phyloP scores from a whole-genome alignment of 2,797 vertebrate genomes.

The Rhabdomys pumilio region DNA sequence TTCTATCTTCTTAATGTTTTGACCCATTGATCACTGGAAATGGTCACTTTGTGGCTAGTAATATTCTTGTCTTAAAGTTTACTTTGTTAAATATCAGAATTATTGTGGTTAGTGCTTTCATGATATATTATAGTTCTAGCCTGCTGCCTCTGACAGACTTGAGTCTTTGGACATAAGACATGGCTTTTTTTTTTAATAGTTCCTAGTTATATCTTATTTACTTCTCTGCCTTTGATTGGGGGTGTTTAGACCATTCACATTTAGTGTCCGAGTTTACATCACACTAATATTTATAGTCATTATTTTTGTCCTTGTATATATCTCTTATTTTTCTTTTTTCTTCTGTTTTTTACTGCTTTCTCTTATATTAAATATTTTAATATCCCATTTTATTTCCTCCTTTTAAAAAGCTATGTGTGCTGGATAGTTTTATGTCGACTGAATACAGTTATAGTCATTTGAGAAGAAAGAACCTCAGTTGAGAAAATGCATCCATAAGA shows the following conservation, averaged over 20 bases:
- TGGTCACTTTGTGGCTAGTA: neutral
- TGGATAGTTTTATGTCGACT: neutral
- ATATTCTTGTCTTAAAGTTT: neutral
- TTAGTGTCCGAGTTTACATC: neutral
- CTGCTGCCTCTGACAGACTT: neutral
- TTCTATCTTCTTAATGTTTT: neutral
- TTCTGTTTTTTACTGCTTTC: neutral
- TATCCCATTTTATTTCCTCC: neutral
- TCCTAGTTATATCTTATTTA: neutral
- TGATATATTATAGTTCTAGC: neutral
- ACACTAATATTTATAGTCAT: neutral
- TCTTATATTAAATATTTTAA: conserved; percentile 29
- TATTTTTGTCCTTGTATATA: neutral
- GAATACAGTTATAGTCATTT: neutral
- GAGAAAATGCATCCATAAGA: neutral
- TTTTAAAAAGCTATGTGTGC: neutral
- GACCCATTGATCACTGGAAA: neutral
- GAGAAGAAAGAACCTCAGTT: too few species aligned
- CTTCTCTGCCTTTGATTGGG: neutral
- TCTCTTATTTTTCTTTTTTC: neutral
- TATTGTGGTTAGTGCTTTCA: neutral
- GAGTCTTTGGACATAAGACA: neutral
- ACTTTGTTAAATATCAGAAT: conserved; percentile 6
- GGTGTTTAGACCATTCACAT: neutral
- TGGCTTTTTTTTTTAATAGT: neutral